Evolutionary conservation across 2,797 vertebrate species (phyloP).

Genomic region (Lithobates sylvaticus): DNA sequence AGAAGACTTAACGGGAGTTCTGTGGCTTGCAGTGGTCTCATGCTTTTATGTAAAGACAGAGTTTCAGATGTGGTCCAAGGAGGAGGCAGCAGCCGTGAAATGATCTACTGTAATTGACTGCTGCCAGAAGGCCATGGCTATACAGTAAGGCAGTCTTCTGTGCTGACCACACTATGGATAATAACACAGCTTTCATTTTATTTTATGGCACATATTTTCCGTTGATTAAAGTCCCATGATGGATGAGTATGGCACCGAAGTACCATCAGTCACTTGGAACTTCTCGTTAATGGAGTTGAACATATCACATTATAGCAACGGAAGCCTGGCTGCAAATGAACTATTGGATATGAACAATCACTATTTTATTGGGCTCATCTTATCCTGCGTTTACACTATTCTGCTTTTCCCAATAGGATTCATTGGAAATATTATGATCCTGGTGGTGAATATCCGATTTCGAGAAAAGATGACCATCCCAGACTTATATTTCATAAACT

Average conservation of each 20-base stretch:
- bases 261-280: slow-evolving; percentile 79
- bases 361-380: slow-evolving; percentile 88
- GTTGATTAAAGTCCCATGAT: slow-evolving; percentile 71
- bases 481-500: slow-evolving; percentile 95
- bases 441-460: slow-evolving; percentile 94
- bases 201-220: slow-evolving; percentile 15
- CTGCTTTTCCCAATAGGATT: slow-evolving; percentile 97
- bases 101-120: slow-evolving; percentile 27
- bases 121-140: neutral
- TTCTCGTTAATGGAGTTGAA: slow-evolving; percentile 76
- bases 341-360: slow-evolving; percentile 78
- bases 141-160: neutral
- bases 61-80: neutral
- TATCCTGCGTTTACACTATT: slow-evolving; percentile 94
- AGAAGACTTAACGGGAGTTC: neutral
- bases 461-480: slow-evolving; percentile 97
- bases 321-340: slow-evolving; percentile 68
- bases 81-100: neutral
- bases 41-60: neutral
- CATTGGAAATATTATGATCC: slow-evolving; percentile 94
- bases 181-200: neutral
- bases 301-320: slow-evolving; percentile 76
- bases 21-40: neutral
- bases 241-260: slow-evolving; percentile 79
- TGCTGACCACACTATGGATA: slow-evolving; percentile 26